Base-by-base conservation (phyloP, 2,888 invertebrate genomes). In the Stenodema calcarata region DNA sequence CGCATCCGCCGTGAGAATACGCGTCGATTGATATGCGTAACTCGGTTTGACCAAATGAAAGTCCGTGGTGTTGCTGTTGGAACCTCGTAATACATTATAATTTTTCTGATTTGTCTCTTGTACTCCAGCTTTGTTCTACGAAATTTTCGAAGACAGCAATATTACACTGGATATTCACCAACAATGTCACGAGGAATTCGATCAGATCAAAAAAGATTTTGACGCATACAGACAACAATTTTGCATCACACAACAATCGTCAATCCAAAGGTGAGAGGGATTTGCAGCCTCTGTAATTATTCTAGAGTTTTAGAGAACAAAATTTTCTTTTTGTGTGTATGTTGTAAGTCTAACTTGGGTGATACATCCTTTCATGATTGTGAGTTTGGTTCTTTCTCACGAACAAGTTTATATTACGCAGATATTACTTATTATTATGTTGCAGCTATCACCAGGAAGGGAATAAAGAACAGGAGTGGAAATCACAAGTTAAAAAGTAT, bases 171-270 rank as follows among this genome's bases (percentile, higher is more conserved):
- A 91, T 83, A 81, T 89, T 27, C 94, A 94, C 89, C 89, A 90
- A 0, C 93, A 92, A 86, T 96, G 95, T 89, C 93, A 93, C 89
- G 94, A 95, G 86, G 95, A 95, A 88, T 92, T 94, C 78, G 93
- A 94, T 18, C 92, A 90, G 42, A 90, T 95, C 27, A 93, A 93
- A 89, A 92, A 93, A 69, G 95, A 96, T 89, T 94, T 94, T 90
- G 96, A 96, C 88, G 91, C 92, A 62, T 94, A 94, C 89, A 95
- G 94, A 90, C 90, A 91, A 75, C 92, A 92, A 88, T 78, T 81
- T 83, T 86, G 82, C 42, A 75, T 87, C 41, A 14, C 62, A 7
- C 88, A 86, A 16, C 87, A 88, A 23, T 73, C 82, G 70, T 23
- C 81, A 30, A 23, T 84, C 50, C 42, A 82, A 41, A 88, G 87